Evolutionary conservation across 2,797 vertebrate genomes (phyloP).

Genomic region (Myiothlypis chrysogaster): DNA sequence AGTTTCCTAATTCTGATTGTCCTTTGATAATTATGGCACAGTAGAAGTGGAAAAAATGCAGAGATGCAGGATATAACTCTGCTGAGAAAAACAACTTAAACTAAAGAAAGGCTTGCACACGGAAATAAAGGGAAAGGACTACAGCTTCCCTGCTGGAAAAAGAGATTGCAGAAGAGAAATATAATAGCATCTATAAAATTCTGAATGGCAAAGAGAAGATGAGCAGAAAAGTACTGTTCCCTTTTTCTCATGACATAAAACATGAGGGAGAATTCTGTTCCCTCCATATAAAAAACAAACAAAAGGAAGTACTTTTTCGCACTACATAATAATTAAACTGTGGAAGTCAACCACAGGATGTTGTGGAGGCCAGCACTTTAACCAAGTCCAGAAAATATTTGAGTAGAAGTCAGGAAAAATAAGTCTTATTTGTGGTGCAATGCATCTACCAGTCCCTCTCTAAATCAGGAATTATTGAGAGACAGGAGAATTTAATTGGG

Average conservation of each 20-base stretch:
- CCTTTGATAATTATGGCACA: background rate
- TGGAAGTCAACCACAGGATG: slow-evolving; percentile 18
- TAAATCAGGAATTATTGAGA: background rate
- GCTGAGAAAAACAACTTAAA: background rate
- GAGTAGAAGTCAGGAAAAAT: background rate
- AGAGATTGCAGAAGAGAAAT: background rate
- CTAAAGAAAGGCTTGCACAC: background rate
- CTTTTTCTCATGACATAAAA: background rate
- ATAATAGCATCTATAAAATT: background rate
- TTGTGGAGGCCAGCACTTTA: background rate
- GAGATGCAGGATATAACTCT: background rate
- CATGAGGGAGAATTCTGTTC: background rate
- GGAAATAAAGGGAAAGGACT: background rate
- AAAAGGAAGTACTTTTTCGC: slow-evolving; percentile 1
- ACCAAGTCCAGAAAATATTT: slow-evolving; percentile 2
- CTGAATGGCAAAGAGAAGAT: slow-evolving; percentile 4
- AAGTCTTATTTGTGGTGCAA: background rate
- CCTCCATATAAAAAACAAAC: background rate
- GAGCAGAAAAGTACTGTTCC: slow-evolving; percentile 11
- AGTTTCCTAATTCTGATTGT: background rate
- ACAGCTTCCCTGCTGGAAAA: background rate
- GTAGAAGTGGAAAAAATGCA: background rate
- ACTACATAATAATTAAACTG: slow-evolving; percentile 14
- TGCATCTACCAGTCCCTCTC: background rate
- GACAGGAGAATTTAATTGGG: background rate